Conservation (phyloP, 2,797 vertebrate species). For the Tenualosa ilisha region DNA sequence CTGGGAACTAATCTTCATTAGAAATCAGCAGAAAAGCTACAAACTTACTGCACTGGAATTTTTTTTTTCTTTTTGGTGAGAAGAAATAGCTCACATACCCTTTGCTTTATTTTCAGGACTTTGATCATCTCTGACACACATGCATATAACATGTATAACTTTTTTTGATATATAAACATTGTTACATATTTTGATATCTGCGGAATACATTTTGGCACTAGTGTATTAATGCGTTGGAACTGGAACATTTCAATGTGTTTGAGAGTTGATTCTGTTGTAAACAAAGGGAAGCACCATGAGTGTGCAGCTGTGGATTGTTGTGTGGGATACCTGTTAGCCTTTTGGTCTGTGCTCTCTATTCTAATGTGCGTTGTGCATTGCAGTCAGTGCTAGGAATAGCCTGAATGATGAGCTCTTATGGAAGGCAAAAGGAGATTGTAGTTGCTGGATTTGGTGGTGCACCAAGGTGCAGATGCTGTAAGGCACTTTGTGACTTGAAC, state of each 20-base stretch:
- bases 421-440: conserved; percentile 26
- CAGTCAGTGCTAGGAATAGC: background rate
- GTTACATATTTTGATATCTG: background rate
- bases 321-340: conserved; percentile 13
- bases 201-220: background rate
- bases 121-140: background rate
- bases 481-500: conserved; percentile 62
- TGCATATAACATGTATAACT: background rate
- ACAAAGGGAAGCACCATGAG: background rate
- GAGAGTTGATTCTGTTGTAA: conserved; percentile 7
- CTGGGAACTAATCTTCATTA: conserved; percentile 21
- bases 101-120: background rate
- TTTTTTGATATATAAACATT: background rate
- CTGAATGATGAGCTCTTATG: background rate
- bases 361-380: background rate
- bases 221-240: background rate
- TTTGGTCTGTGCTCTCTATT: background rate
- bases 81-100: background rate
- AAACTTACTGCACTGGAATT: background rate
- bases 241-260: conserved; percentile 6
- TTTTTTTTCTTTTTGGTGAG: background rate
- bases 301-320: conserved; percentile 1
- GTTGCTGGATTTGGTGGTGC: conserved; percentile 45
- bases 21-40: background rate
- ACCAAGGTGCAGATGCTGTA: conserved; percentile 13